A percentile compares a stretch with the other conserved stretches of the same genome.
These are phyloP conservation scores for Dipodomys stephensi DNA, from an alignment of 2,113 vertebrate species.

Conservation along the genomic window DNA sequence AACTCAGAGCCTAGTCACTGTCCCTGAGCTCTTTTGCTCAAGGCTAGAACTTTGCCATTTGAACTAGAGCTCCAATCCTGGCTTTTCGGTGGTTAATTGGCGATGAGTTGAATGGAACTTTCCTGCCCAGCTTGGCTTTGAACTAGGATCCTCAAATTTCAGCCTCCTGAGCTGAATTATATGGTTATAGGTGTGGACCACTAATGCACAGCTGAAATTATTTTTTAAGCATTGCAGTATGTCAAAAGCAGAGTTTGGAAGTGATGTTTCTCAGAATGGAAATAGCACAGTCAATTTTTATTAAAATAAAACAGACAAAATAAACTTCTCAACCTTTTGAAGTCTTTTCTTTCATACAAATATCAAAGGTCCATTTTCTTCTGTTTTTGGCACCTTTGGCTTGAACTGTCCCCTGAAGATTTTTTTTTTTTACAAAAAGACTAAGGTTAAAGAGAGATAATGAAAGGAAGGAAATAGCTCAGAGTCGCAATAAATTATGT, in stretches of 20 bases:
- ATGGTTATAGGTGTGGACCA: too few relatives aligned
- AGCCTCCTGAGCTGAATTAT: too few relatives aligned
- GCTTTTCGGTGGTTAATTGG: too few relatives aligned
- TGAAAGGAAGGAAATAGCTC: conserved; percentile 67
- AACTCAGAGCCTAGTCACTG: too few relatives aligned
- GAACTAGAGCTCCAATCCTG: too few relatives aligned
- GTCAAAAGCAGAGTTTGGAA: conserved; percentile 47
- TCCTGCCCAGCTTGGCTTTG: too few relatives aligned
- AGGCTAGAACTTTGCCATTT: too few relatives aligned
- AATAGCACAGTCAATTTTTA: conserved; percentile 63
- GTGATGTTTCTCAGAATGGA: conserved; percentile 58
- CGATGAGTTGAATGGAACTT: too few relatives aligned
- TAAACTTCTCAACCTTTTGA: conserved; percentile 56
- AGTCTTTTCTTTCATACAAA: conserved; percentile 49
- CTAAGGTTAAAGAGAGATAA: conserved; percentile 62
- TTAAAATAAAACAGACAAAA: conserved; percentile 64
- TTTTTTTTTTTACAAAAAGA: neutral
- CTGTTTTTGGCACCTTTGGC: conserved; percentile 15
- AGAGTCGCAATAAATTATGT: conserved; percentile 59
- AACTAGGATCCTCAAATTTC: too few relatives aligned
- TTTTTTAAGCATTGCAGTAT: conserved; percentile 41
- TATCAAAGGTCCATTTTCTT: conserved; percentile 43
- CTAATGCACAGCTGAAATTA: neutral
- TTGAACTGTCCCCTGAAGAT: neutral
- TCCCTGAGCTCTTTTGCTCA: too few relatives aligned